Evolutionary conservation across 2,797 vertebrate species (phyloP).

Genomic region (Darevskia mixta): DNA sequence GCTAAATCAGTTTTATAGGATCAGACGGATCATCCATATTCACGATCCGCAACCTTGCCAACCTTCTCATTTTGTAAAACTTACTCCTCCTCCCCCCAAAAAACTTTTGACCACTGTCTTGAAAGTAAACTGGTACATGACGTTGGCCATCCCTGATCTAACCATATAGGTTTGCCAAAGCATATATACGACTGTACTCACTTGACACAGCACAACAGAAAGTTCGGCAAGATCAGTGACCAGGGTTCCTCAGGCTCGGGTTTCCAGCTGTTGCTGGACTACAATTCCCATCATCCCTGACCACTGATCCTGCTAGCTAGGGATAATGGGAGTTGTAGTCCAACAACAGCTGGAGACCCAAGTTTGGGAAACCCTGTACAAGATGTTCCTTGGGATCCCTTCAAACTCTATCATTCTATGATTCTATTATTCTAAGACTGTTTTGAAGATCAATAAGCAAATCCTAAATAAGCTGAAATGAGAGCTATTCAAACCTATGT

Average conservation of each 20-base stretch:
- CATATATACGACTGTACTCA: neutral
- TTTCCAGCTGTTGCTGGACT: too few relatives aligned
- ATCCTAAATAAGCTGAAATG: neutral
- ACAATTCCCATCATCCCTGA: too few relatives aligned
- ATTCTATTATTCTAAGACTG: neutral
- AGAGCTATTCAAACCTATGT: neutral
- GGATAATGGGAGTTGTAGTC: too few relatives aligned
- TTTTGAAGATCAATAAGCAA: neutral
- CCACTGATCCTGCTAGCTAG: too few relatives aligned
- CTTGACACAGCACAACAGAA: neutral
- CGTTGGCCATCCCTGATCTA: neutral
- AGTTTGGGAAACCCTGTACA: too few relatives aligned
- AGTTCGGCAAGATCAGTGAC: neutral
- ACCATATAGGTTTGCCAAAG: neutral
- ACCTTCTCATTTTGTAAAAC: neutral
- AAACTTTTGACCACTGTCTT: neutral
- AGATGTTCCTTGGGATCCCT: too few relatives aligned
- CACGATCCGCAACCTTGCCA: neutral
- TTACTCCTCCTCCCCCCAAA: neutral
- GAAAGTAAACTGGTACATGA: neutral
- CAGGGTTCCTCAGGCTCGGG: too few relatives aligned
- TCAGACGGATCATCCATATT: neutral
- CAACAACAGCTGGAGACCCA: too few relatives aligned
- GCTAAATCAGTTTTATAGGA: slow-evolving; percentile 6
- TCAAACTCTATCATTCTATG: too few relatives aligned